Evolutionary conservation across 2,888 invertebrate genomes (phyloP).

Genomic region (Petrophora chlorosata): DNA sequence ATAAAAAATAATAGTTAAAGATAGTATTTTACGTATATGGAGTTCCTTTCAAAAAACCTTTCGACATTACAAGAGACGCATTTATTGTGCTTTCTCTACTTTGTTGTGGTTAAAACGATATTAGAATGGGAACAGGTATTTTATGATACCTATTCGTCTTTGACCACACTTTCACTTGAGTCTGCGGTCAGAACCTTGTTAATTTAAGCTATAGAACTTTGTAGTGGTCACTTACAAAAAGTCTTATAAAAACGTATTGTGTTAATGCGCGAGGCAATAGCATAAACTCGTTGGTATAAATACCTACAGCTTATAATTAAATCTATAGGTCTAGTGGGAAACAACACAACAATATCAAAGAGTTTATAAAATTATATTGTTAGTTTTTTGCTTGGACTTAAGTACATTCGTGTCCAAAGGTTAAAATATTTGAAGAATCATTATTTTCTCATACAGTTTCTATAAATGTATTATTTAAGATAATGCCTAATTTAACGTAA

Average conservation of each 20-base stretch:
- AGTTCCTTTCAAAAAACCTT: too few relatives aligned
- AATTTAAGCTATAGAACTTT: neutral
- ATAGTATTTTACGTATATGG: too few relatives aligned
- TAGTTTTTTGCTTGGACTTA: neutral
- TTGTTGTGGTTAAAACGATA: constrained; percentile 1
- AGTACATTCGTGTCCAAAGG: constrained; percentile 36
- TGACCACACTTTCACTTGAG: constrained; percentile 6
- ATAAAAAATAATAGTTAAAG: too few relatives aligned
- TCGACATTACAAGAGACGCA: too few relatives aligned
- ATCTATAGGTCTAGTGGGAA: constrained; percentile 4
- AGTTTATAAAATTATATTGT: constrained; percentile 14
- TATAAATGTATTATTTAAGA: constrained; percentile 32
- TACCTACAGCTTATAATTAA: constrained; percentile 4
- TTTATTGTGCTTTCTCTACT: neutral
- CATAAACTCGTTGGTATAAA: constrained; percentile 54
- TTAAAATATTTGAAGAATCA: constrained; percentile 28
- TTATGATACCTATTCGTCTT: neutral
- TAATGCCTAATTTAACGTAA: constrained; percentile 40
- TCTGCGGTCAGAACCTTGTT: neutral
- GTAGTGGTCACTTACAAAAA: neutral
- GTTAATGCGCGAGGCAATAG: constrained; percentile 40
- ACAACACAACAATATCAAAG: constrained; percentile 16
- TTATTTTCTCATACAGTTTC: constrained; percentile 21
- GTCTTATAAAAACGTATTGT: neutral
- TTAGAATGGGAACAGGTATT: constrained; percentile 1